A percentile compares a stretch with the other conserved stretches of the same genome.
Conservation (phyloP, 2,888 invertebrate genomes). For the Neria commutata region DNA sequence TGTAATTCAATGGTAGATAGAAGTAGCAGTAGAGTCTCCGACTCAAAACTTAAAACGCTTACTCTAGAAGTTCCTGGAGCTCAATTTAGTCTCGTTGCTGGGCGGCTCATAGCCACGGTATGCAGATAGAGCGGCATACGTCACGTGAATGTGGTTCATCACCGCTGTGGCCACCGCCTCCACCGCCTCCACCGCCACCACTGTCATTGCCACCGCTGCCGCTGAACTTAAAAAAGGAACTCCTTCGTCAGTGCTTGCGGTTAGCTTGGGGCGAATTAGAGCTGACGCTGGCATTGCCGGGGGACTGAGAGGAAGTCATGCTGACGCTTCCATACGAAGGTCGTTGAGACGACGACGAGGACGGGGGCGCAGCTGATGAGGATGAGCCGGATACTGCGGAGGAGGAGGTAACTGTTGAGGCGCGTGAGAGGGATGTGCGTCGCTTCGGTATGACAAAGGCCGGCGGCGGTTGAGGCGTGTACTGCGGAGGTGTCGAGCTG, state of each 20-base stretch:
- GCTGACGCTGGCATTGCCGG: conserved; percentile 34
- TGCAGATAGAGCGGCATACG: conserved; percentile 57
- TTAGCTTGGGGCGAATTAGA: conserved; percentile 45
- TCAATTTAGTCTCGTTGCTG: neutral
- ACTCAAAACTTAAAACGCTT: no score
- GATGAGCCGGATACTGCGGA: neutral
- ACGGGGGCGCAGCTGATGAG: neutral
- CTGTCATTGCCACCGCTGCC: conserved; percentile 27
- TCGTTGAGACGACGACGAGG: conserved; percentile 33
- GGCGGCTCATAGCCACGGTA: conserved; percentile 55
- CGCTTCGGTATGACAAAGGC: conserved; percentile 61
- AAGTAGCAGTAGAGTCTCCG: no score
- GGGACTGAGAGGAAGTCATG: neutral
- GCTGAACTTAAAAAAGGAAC: conserved; percentile 56
- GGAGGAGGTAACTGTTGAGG: conserved; percentile 43
- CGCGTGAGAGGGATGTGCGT: conserved; percentile 51
- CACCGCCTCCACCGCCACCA: conserved; percentile 21
- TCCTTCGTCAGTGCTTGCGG: conserved; percentile 61
- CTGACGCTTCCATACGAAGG: conserved; percentile 48
- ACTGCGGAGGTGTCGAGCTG: conserved; percentile 60
- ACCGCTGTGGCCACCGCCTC: conserved; percentile 43
- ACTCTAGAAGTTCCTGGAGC: no score
- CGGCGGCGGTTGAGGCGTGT: conserved; percentile 59
- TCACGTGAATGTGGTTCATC: conserved; percentile 50
- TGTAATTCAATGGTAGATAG: no score